Evolutionary conservation across 2,888 invertebrate species (phyloP), one percentile per base, ranked within the genome.

Genomic region (Slavum lentiscoides): DNA sequence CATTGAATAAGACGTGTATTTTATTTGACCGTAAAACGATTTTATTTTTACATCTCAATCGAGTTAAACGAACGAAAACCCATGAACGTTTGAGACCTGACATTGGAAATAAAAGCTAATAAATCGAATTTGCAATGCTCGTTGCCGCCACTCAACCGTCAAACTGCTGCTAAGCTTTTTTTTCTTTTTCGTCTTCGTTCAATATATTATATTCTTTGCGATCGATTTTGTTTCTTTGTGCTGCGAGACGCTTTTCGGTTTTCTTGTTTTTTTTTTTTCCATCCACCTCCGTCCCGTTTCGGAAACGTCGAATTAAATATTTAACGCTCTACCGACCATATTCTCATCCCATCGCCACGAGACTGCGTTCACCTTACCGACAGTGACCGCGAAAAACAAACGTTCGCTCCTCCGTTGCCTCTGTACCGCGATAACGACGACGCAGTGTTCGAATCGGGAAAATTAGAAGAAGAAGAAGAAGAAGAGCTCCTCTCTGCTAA

Each of bases 61-160:
- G 58, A 21, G 62, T 80, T 62, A 69, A 62, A 77, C 55, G 61
- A 76, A 59, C 30, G 43, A 49, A 37, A 69, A 49, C 49, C 53
- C 23, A 9, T 19, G 37, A 23, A 55, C 61, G 53, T 69, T 76
- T 61, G 61, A 76, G 21, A 61, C 67, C 68, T 39, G 70, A 37
- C 58, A 61, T 72, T 19, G 37, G 77, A 69, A 77, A 69, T 70
- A 62, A 70, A 80, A 70, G 70, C 62, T 80, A 80, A 80, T 80
- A 80, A 80, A 72, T 80, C 70, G 64, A 80, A 80, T 80, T 80
- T 64, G 49, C 55, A 62, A 70, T 64, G 13, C 77, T 80, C 55
- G 49, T 70, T 23, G 58, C 77, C 62, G 21, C 77, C 77, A 62
- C 49, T 70, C 77, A 64, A 64, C 70, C 62, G 70, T 80, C 77